Evolutionary conservation across 2,888 invertebrate genomes (phyloP).

Genomic region (Crematogaster levior): DNA sequence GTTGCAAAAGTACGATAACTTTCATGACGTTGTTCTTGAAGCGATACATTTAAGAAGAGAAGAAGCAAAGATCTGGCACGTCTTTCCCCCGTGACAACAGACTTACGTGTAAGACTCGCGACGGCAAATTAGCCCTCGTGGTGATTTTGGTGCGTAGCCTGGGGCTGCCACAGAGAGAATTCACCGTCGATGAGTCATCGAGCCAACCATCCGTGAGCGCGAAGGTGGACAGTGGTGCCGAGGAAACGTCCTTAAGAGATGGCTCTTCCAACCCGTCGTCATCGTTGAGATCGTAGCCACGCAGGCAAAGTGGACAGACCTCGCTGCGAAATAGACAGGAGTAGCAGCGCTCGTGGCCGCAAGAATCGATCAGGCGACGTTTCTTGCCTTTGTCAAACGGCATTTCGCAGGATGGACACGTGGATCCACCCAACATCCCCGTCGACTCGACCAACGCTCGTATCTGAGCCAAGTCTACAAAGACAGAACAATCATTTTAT

Average conservation of each 20-base stretch:
- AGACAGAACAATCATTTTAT: neutral
- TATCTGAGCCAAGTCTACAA: slow-evolving; percentile 93
- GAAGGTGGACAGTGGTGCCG: slow-evolving; percentile 75
- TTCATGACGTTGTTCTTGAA: too few relatives aligned
- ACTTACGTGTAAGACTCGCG: slow-evolving; percentile 70
- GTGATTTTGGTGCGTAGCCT: slow-evolving; percentile 79
- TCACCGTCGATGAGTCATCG: slow-evolving; percentile 82
- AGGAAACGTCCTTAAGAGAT: slow-evolving; percentile 74
- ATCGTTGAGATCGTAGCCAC: slow-evolving; percentile 85
- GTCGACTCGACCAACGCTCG: slow-evolving; percentile 93
- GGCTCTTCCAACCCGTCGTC: slow-evolving; percentile 81
- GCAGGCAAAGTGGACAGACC: slow-evolving; percentile 93
- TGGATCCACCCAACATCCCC: slow-evolving; percentile 87
- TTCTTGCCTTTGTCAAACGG: slow-evolving; percentile 99
- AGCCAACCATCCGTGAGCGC: slow-evolving; percentile 80
- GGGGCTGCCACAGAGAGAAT: slow-evolving; percentile 83
- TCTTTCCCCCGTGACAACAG: neutral
- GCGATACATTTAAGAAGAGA: neutral
- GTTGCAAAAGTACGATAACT: too few relatives aligned
- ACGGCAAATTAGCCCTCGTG: slow-evolving; percentile 74
- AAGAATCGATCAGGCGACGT: slow-evolving; percentile 96
- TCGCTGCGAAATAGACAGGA: slow-evolving; percentile 97
- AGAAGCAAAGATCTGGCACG: neutral
- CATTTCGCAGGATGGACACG: slow-evolving; percentile 95
- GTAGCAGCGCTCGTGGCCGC: slow-evolving; percentile 98